Percentiles rank a stretch among this genome's conserved stretches.
phyloP scores from a whole-genome alignment of 2,797 vertebrate species.

The Myiothlypis coronata region DNA sequence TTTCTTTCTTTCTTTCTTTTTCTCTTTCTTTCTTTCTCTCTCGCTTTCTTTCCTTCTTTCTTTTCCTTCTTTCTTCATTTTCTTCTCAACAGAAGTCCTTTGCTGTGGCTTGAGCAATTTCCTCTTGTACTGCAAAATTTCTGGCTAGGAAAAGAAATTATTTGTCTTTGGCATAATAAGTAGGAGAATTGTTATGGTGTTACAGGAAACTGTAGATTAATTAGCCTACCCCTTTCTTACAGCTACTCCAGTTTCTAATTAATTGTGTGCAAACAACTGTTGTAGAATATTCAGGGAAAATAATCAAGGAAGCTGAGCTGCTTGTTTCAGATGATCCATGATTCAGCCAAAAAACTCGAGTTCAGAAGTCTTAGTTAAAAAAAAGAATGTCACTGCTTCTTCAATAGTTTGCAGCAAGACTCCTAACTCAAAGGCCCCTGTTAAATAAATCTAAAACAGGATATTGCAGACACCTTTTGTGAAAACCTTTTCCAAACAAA shows the following conservation, averaged over 20 bases:
- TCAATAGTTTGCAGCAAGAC: neutral
- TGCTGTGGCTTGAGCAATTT: neutral
- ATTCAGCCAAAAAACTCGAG: neutral
- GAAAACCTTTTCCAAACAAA: neutral
- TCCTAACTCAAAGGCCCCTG: neutral
- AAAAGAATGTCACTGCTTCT: neutral
- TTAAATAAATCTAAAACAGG: neutral
- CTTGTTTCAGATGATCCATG: neutral
- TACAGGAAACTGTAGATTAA: neutral
- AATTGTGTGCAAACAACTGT: neutral
- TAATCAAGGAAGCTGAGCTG: neutral
- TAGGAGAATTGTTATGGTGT: neutral
- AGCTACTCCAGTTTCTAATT: neutral
- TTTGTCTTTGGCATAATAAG: neutral
- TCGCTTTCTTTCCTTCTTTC: too few relatives aligned
- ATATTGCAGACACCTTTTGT: neutral
- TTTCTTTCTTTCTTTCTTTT: too few relatives aligned
- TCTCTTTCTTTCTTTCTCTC: too few relatives aligned
- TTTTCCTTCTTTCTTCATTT: neutral
- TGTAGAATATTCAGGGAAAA: neutral
- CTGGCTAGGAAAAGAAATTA: neutral
- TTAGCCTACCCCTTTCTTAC: neutral
- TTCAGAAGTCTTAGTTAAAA: neutral
- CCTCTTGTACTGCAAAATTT: neutral
- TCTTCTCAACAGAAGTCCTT: neutral